Evolutionary conservation across 2,888 invertebrate genomes (phyloP).

Genomic region (Agrilus mali): DNA sequence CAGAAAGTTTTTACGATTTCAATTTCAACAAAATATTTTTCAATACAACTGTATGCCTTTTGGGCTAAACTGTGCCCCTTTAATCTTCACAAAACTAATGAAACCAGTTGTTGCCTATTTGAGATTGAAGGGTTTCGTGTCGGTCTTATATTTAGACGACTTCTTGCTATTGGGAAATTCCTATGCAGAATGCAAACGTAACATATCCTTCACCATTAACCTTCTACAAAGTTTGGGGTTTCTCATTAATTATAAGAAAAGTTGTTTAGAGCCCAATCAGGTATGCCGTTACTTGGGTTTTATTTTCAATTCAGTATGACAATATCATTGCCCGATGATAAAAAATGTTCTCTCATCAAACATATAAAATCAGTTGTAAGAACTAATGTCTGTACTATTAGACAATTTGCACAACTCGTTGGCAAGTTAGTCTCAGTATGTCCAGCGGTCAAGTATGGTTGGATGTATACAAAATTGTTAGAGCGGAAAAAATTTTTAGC

Average conservation of each 20-base stretch:
- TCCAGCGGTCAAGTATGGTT: conserved; percentile 16
- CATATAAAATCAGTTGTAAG: conserved; percentile 4
- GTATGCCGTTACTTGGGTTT: conserved; percentile 10
- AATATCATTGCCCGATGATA: conserved; percentile 5
- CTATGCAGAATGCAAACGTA: conserved; percentile 5
- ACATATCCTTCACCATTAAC: conserved; percentile 5
- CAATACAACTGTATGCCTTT: no score
- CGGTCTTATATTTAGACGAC: no score
- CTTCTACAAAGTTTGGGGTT: not conserved
- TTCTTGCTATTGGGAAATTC: no score
- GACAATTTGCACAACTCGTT: conserved; percentile 12
- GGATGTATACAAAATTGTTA: conserved; percentile 11
- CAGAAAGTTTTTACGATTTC: conserved; percentile 10
- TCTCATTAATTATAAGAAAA: no score
- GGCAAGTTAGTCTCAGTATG: conserved; percentile 15
- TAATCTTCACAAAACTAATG: no score
- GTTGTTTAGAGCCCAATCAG: no score
- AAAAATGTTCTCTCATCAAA: no score
- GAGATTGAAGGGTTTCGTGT: no score
- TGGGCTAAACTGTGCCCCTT: no score
- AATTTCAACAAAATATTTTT: conserved; percentile 5
- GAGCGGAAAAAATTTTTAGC: conserved; percentile 12
- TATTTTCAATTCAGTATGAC: conserved; percentile 9
- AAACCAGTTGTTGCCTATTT: no score
- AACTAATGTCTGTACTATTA: no score